Percentiles rank a stretch among this genome's conserved stretches.
These are phyloP conservation scores for Rissa tridactyla DNA, from an alignment of 2,113 vertebrate genomes.

Conservation along the genomic window DNA sequence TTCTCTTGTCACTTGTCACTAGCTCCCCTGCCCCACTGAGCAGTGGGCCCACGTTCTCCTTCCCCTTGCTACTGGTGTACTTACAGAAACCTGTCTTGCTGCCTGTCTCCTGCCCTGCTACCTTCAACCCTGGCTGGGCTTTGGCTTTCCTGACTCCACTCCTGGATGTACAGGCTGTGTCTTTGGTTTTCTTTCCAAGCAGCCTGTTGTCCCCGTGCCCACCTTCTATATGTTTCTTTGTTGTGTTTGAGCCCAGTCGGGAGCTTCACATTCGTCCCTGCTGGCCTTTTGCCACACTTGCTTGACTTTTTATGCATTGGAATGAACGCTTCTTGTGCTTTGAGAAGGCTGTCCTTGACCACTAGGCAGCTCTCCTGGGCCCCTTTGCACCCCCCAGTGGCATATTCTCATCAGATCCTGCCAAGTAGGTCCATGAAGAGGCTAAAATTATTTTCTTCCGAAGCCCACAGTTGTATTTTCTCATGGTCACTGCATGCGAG, in stretches of 20 bases:
- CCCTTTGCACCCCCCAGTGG: too few species aligned
- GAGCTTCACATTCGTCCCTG: background rate
- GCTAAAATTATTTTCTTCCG: background rate
- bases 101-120: background rate
- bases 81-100: background rate
- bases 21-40: background rate
- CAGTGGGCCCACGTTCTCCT: background rate
- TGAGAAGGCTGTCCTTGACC: background rate
- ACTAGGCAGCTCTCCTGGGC: background rate
- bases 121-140: background rate
- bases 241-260: background rate
- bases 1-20: background rate
- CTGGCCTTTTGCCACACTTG: background rate
- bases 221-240: background rate
- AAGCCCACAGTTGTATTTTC: background rate
- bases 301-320: background rate
- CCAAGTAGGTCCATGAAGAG: rapidly evolving
- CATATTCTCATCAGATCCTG: background rate
- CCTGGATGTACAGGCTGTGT: background rate
- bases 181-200: background rate
- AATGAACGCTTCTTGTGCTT: background rate
- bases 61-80: background rate
- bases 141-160: background rate
- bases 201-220: background rate
- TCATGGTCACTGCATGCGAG: background rate